Evolutionary conservation across 2,888 invertebrate species (phyloP).

Genomic region (Torymus auratus): DNA sequence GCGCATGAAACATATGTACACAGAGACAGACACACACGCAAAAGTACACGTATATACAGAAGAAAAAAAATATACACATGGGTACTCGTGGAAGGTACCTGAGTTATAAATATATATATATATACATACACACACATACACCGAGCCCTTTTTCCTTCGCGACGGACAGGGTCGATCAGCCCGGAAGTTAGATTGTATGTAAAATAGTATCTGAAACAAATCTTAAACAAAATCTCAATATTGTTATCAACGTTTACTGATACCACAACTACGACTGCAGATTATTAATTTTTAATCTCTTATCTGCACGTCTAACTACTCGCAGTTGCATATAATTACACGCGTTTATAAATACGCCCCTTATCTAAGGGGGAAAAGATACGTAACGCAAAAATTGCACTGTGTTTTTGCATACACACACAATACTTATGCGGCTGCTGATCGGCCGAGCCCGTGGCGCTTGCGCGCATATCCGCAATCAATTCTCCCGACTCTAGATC

Average conservation of each 20-base stretch:
- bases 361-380: neutral
- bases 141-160: slow-evolving; percentile 32
- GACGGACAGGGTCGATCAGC: slow-evolving; percentile 19
- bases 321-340: neutral
- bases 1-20: slow-evolving; percentile 43
- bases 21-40: slow-evolving; percentile 19
- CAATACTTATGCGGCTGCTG: neutral
- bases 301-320: too few relatives aligned
- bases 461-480: slow-evolving; percentile 30
- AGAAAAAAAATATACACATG: neutral
- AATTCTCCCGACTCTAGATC: slow-evolving; percentile 51
- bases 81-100: slow-evolving; percentile 48
- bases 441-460: slow-evolving; percentile 13
- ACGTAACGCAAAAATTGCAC: too few relatives aligned
- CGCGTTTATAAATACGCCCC: slow-evolving; percentile 2
- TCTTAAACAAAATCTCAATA: too few relatives aligned
- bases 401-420: too few relatives aligned
- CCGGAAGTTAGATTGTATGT: neutral
- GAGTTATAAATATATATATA: slow-evolving; percentile 33
- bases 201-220: too few relatives aligned
- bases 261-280: too few relatives aligned
- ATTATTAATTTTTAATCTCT: too few relatives aligned
- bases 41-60: slow-evolving; percentile 2
- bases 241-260: too few relatives aligned
- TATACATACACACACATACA: slow-evolving; percentile 31